Percentiles rank a stretch among this genome's conserved stretches.
These are phyloP conservation scores for Gobio occitaniae DNA, from an alignment of 2,797 vertebrate species.

Conservation along the genomic window DNA sequence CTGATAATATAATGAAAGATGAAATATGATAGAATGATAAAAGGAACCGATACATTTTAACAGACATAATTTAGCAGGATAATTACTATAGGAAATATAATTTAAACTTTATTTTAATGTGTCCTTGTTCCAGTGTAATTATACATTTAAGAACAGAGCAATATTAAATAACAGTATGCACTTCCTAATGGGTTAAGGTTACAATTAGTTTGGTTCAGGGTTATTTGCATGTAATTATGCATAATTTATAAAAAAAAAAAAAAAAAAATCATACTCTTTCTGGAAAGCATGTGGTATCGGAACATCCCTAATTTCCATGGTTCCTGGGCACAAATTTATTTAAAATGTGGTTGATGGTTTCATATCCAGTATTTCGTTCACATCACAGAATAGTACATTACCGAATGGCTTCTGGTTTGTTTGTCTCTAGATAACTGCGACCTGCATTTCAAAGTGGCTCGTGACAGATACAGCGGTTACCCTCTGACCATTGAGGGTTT, in stretches of 20 bases:
- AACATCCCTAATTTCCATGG: not conserved
- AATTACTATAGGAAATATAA: not conserved
- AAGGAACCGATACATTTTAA: not conserved
- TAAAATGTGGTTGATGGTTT: not conserved
- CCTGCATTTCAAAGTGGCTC: slow-evolving; percentile 93
- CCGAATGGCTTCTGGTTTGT: not conserved
- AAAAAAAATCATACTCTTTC: too few relatives aligned
- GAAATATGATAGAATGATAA: not conserved
- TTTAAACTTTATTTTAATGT: not conserved
- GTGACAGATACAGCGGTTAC: slow-evolving; percentile 91
- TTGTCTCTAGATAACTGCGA: slow-evolving; percentile 88
- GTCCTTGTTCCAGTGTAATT: not conserved
- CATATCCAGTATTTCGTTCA: not conserved
- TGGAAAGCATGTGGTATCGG: not conserved
- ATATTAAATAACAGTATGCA: not conserved
- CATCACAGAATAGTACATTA: not conserved
- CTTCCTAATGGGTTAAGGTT: not conserved
- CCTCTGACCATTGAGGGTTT: slow-evolving; percentile 95
- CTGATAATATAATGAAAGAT: not conserved
- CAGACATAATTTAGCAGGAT: not conserved
- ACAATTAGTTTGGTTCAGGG: not conserved
- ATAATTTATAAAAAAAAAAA: too few relatives aligned
- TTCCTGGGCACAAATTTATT: not conserved
- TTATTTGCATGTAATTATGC: not conserved
- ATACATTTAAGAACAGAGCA: not conserved